Evolutionary conservation across 2,113 vertebrate genomes (phyloP).

Genomic region (Myrmecophaga tridactyla): DNA sequence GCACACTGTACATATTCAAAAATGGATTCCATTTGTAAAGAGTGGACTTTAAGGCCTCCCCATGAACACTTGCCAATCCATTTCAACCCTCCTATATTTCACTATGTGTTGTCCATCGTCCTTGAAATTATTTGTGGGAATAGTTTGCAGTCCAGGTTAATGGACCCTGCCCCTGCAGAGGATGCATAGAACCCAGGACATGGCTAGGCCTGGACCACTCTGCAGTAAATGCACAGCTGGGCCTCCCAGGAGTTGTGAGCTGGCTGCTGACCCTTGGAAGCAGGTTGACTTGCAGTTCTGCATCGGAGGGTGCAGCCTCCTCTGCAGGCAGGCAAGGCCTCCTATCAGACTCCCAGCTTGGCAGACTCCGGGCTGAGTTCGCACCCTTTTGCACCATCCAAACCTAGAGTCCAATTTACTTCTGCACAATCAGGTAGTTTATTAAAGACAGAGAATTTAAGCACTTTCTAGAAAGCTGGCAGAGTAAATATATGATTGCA

Average conservation of each 20-base stretch:
- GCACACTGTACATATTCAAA: not conserved
- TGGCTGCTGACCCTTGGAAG: fast-evolving
- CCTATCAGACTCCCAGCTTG: fast-evolving
- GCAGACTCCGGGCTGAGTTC: not conserved
- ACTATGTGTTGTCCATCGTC: not conserved
- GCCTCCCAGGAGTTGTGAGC: not conserved
- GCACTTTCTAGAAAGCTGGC: not conserved
- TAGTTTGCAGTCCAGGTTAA: not conserved
- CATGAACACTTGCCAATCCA: not conserved
- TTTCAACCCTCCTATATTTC: not conserved
- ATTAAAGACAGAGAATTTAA: not conserved
- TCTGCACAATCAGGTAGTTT: not conserved
- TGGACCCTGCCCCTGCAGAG: not conserved
- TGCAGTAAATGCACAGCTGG: fast-evolving
- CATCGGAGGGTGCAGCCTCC: not conserved
- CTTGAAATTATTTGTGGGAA: not conserved
- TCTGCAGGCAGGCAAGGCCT: not conserved
- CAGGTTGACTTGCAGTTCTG: fast-evolving
- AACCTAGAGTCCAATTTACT: not conserved
- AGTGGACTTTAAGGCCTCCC: not conserved
- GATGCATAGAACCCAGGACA: not conserved
- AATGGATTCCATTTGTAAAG: not conserved
- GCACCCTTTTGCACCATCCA: not conserved
- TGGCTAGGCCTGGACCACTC: not conserved
- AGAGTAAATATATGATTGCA: not conserved